These are phyloP conservation scores for Labeo rohita DNA, from an alignment of 2,113 vertebrate species.

Conservation along the genomic window DNA sequence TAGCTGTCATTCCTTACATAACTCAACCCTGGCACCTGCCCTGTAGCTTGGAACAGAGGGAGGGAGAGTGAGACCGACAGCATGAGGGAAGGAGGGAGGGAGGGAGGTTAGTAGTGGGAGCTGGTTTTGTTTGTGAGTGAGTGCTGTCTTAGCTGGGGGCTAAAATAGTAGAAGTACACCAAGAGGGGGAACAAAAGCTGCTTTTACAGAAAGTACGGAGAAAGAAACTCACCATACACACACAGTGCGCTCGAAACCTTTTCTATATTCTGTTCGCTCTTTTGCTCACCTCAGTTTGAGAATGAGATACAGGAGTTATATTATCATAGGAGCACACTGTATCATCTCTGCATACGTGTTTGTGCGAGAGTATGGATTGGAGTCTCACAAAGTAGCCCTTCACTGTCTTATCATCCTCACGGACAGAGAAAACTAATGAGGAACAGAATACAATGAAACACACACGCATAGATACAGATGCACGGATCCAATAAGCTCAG, in stretches of 20 bases:
- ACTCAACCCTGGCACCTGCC: slow-evolving; percentile 40
- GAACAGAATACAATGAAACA: slow-evolving; percentile 62
- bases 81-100: slow-evolving; percentile 6
- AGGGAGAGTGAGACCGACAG: slow-evolving; percentile 30
- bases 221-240: neutral
- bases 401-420: slow-evolving; percentile 72
- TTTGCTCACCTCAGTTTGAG: neutral
- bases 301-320: slow-evolving; percentile 4
- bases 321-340: slow-evolving; percentile 34
- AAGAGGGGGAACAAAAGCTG: slow-evolving; percentile 44
- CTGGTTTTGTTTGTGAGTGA: slow-evolving; percentile 45
- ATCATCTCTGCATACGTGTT: slow-evolving; percentile 54
- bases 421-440: slow-evolving; percentile 73
- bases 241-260: neutral
- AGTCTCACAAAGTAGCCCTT: slow-evolving; percentile 73
- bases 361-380: slow-evolving; percentile 72
- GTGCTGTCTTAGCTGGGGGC: slow-evolving; percentile 55
- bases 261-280: neutral
- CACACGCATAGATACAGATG: slow-evolving; percentile 60
- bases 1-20: slow-evolving; percentile 48
- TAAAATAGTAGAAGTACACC: slow-evolving; percentile 41
- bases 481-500: slow-evolving; percentile 51
- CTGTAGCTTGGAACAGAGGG: slow-evolving; percentile 26
- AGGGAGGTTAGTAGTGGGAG: slow-evolving; percentile 7
- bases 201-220: slow-evolving; percentile 15